Evolutionary conservation across 2,888 invertebrate genomes (phyloP).

Genomic region (Diabrotica balteata): DNA sequence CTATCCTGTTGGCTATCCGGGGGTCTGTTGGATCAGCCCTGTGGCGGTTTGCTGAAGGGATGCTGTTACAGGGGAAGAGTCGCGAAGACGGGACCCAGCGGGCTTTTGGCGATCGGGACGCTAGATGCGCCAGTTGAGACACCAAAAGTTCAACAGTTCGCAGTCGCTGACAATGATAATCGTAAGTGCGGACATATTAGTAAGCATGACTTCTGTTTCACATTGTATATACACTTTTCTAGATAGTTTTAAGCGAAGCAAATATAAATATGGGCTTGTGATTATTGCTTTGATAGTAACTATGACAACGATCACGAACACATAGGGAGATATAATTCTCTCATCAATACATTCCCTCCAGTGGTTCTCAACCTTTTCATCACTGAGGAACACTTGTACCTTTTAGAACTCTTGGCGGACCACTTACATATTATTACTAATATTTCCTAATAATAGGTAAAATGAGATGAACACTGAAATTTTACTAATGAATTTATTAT

Average conservation of each 20-base stretch:
- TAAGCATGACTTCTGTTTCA: constrained; percentile 12
- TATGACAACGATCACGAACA: too few species aligned
- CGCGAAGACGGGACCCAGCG: constrained; percentile 66
- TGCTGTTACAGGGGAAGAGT: constrained; percentile 77
- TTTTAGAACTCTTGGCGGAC: too few species aligned
- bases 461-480: too few species aligned
- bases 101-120: constrained; percentile 69
- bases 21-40: constrained; percentile 84
- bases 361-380: too few species aligned
- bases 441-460: too few species aligned
- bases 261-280: too few species aligned
- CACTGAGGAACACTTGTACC: too few species aligned
- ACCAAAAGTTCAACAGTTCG: constrained; percentile 66
- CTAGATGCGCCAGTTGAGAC: constrained; percentile 66
- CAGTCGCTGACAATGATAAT: constrained; percentile 59
- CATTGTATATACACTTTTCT: not conserved
- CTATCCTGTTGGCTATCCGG: constrained; percentile 91
- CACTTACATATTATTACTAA: too few species aligned
- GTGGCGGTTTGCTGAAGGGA: constrained; percentile 76
- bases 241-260: not conserved
- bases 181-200: constrained; percentile 51
- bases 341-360: too few species aligned
- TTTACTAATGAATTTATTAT: too few species aligned
- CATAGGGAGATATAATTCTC: too few species aligned
- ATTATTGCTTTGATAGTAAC: too few species aligned